Conservation (phyloP, 2,888 invertebrate species). For the Campaea margaritaria region DNA sequence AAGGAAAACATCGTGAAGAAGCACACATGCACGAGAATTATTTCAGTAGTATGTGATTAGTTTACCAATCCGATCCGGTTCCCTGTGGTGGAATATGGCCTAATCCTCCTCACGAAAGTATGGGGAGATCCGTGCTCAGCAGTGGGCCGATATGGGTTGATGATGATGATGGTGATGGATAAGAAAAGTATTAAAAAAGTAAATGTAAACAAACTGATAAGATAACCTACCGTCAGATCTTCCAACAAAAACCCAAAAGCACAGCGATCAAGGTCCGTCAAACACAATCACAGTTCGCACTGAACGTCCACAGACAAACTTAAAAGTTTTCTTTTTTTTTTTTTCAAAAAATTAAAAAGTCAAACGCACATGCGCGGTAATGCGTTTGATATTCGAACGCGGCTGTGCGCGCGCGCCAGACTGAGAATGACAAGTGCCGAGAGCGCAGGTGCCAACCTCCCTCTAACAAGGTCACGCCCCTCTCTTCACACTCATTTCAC, state of each 20-base stretch:
- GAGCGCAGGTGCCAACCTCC: slow-evolving; percentile 81
- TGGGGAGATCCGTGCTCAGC: too few relatives aligned
- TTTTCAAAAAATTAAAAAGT: slow-evolving; percentile 42
- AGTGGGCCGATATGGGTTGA: too few relatives aligned
- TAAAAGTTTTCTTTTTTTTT: too few relatives aligned
- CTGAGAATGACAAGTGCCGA: slow-evolving; percentile 78
- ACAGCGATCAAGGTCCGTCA: slow-evolving; percentile 53
- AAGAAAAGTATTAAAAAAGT: too few relatives aligned
- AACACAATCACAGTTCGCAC: slow-evolving; percentile 75
- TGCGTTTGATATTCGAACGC: slow-evolving; percentile 61
- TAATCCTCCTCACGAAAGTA: too few relatives aligned
- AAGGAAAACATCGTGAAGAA: too few relatives aligned
- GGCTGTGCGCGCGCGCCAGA: slow-evolving; percentile 77
- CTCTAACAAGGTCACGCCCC: slow-evolving; percentile 83
- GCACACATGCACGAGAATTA: too few relatives aligned
- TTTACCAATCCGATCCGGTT: too few relatives aligned
- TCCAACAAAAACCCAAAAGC: slow-evolving; percentile 45
- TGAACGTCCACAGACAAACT: slow-evolving; percentile 58
- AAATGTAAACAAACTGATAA: slow-evolving; percentile 34
- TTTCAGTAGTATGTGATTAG: too few relatives aligned
- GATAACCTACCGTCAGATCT: slow-evolving; percentile 62
- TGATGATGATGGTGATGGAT: too few relatives aligned
- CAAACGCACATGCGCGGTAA: slow-evolving; percentile 67
- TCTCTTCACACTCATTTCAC: slow-evolving; percentile 76
- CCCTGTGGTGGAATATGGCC: too few relatives aligned